Percentiles rank a stretch among this genome's conserved stretches.
These are phyloP conservation scores for Hipparchia semele DNA, from an alignment of 2,888 invertebrate genomes.

Conservation along the genomic window DNA sequence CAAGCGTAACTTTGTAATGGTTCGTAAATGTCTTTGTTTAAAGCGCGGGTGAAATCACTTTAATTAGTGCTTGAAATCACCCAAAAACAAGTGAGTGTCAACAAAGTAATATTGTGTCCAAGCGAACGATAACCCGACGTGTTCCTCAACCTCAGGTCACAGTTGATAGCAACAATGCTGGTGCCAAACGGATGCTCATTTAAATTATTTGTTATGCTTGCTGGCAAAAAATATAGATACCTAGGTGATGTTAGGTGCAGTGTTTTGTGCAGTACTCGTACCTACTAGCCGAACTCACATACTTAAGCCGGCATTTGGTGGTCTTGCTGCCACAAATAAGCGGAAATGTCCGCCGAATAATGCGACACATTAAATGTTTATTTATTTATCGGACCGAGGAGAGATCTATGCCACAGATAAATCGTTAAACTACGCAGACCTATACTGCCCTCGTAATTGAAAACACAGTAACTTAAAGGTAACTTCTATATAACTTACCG, in stretches of 20 bases:
- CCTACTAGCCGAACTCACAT: too few species aligned
- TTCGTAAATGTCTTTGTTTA: background rate
- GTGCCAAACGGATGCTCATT: background rate
- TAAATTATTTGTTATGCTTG: background rate
- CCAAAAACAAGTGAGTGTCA: slow-evolving; percentile 49
- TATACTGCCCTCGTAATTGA: too few species aligned
- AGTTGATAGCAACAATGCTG: background rate
- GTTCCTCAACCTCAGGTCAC: slow-evolving; percentile 1
- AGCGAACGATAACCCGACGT: slow-evolving; percentile 22
- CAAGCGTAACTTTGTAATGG: background rate
- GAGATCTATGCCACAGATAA: too few species aligned
- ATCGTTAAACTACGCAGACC: too few species aligned
- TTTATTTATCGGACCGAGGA: too few species aligned
- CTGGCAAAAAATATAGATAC: background rate
- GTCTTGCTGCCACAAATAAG: too few species aligned
- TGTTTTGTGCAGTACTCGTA: too few species aligned
- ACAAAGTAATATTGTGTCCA: slow-evolving; percentile 48
- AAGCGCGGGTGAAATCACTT: slow-evolving; percentile 7
- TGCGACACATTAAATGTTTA: too few species aligned
- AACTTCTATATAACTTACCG: too few species aligned
- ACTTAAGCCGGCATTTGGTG: background rate
- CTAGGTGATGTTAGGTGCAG: too few species aligned
- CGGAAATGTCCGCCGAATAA: too few species aligned
- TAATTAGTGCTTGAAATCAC: slow-evolving; percentile 46
- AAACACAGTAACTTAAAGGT: too few species aligned